These are phyloP conservation scores for Tetranychus truncatus DNA, from an alignment of 2,888 invertebrate species.

Conservation along the genomic window DNA sequence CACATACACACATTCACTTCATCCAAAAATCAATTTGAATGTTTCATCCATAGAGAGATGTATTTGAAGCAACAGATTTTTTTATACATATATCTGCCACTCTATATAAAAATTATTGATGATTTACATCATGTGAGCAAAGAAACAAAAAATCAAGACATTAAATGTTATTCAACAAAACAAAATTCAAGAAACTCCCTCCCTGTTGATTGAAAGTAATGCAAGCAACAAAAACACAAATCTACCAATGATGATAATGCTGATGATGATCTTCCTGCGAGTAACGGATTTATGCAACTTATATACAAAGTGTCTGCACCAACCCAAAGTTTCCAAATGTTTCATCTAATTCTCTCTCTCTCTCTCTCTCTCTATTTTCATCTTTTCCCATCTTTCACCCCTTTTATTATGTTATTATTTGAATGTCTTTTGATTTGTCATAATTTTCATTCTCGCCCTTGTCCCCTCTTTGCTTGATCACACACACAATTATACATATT, in stretches of 20 bases:
- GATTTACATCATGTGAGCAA: too few relatives aligned
- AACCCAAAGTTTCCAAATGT: neutral
- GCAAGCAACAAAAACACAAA: too few relatives aligned
- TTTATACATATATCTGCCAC: too few relatives aligned
- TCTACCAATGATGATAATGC: slow-evolving; percentile 7
- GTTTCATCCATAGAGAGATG: too few relatives aligned
- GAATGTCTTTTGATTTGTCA: neutral
- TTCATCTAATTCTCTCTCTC: slow-evolving; percentile 2
- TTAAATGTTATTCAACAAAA: too few relatives aligned
- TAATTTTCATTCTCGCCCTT: neutral
- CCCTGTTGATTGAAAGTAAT: too few relatives aligned
- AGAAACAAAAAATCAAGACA: too few relatives aligned
- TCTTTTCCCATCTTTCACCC: neutral
- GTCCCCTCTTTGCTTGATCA: neutral
- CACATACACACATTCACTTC: neutral
- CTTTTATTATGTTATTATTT: neutral
- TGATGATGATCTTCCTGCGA: neutral
- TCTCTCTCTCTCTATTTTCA: slow-evolving; percentile 6
- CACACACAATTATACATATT: too few relatives aligned
- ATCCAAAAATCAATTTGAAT: neutral
- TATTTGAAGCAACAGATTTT: too few relatives aligned
- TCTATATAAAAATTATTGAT: too few relatives aligned
- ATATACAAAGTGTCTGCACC: neutral
- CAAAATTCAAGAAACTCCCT: too few relatives aligned
- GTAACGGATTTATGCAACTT: neutral